Base-by-base conservation (phyloP, 2,888 invertebrate species). In the Ptychoptera contaminata region DNA sequence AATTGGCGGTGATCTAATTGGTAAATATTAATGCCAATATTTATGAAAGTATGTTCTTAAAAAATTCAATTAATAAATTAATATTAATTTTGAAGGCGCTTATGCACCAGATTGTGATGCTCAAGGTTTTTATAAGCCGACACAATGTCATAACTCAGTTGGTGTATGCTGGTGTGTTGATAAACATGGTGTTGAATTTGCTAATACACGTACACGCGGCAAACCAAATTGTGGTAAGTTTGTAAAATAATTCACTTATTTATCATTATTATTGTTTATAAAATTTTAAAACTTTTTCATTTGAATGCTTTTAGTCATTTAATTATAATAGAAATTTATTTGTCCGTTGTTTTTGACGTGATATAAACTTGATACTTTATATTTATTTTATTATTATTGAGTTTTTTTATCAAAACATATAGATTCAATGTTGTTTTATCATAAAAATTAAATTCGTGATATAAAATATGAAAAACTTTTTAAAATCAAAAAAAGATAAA, bases 121-220 rank as follows among this genome's bases (percentile, higher is more conserved):
- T 53, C 80, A 83, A 63, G 91, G 91, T 50, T 90, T 78, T 70
- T 91, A 86, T 68, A 77, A 79, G 52, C 74, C 85, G 56, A 79
- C 82, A 49, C 91, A 91, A 67, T 91, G 91, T 65, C 87, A 90
- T 69, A 76, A 77, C 52, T 82, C 86, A 49, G 82, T 85, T 43
- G 86, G 82, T 48, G 79, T 87, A 62, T 91, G 91, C 68, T 91
- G 91, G 91, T 91, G 90, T 69, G 88, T 90, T 53, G 88, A 91
- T 69, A 79, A 83, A 62, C 90, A 90, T 67, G 91, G 91, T 45
- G 84, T 83, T 39, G 90, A 90, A 68, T 79, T 79, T 58, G 77
- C 87, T 53, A 85, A 84, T 61, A 83, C 87, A 52, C 80, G 88
- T 60, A 81, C 83, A 51, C 72, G 80, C 62, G 79, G 85, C 64